These are phyloP conservation scores for Sarcophaga rosellei DNA, from an alignment of 2,888 invertebrate species.

Conservation along the genomic window DNA sequence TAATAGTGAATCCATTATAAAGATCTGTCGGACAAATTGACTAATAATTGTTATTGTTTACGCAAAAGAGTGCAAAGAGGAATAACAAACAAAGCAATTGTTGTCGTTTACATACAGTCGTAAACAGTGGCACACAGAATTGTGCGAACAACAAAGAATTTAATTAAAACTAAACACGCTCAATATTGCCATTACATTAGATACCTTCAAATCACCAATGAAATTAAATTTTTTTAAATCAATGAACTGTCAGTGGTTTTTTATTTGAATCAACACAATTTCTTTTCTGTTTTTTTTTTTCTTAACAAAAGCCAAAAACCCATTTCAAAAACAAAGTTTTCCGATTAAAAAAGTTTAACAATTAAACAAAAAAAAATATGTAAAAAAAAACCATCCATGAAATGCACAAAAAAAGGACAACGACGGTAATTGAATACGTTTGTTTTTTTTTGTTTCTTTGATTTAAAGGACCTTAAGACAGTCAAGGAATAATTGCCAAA, in stretches of 20 bases:
- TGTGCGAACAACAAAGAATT: no score
- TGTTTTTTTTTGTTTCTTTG: slow-evolving; percentile 1
- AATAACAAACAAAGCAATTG: no score
- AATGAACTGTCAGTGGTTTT: neutral
- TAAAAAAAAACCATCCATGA: slow-evolving; percentile 29
- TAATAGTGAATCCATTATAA: no score
- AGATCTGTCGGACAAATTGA: no score
- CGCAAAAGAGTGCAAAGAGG: no score
- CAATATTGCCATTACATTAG: no score
- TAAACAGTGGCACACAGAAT: no score
- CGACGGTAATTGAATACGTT: slow-evolving; percentile 25
- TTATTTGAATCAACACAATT: no score
- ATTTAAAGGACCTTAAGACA: slow-evolving; percentile 32
- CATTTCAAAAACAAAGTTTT: slow-evolving; percentile 62
- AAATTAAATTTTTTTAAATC: neutral
- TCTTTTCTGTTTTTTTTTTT: neutral
- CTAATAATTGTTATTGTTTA: no score
- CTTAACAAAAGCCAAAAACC: slow-evolving; percentile 38
- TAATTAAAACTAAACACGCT: no score
- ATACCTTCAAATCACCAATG: no score
- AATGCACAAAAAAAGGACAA: slow-evolving; percentile 33
- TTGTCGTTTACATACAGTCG: no score
- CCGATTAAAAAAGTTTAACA: slow-evolving; percentile 70
- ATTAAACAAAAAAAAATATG: slow-evolving; percentile 62
- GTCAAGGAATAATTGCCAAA: slow-evolving; percentile 7